Percentiles rank a stretch among this genome's conserved stretches.
phyloP scores from a whole-genome alignment of 2,113 vertebrate species.

The Phainopepla nitens region DNA sequence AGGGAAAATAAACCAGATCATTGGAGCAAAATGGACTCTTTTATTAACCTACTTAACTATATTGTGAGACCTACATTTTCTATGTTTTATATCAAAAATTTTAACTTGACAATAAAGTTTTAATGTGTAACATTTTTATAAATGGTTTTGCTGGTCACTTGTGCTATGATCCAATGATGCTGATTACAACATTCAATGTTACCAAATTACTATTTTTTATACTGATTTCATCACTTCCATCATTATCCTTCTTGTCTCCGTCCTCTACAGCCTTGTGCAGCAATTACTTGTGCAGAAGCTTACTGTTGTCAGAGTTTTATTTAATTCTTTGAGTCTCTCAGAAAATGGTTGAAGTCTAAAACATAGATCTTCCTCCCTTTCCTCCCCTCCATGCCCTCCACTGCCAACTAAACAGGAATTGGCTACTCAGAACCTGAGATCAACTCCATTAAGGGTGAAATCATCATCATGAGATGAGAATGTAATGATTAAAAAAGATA shows the following conservation, averaged over 20 bases:
- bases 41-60: neutral
- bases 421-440: neutral
- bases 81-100: neutral
- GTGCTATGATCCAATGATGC: neutral
- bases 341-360: neutral
- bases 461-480: neutral
- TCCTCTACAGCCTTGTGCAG: neutral
- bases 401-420: neutral
- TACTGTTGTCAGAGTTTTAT: neutral
- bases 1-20: neutral
- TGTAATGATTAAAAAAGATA: neutral
- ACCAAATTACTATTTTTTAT: neutral
- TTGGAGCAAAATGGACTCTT: neutral
- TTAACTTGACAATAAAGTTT: constrained; percentile 13
- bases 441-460: neutral
- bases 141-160: neutral
- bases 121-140: neutral
- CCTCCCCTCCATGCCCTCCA: rapidly evolving
- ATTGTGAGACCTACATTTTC: neutral
- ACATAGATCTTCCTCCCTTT: neutral
- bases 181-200: neutral
- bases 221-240: neutral
- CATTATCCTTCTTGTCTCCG: neutral
- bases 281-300: neutral
- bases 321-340: neutral